Evolutionary conservation across 1,140 invertebrate genomes (phyloP), one percentile per base, ranked within the genome.

Genomic region (Drosophila baimaii): DNA sequence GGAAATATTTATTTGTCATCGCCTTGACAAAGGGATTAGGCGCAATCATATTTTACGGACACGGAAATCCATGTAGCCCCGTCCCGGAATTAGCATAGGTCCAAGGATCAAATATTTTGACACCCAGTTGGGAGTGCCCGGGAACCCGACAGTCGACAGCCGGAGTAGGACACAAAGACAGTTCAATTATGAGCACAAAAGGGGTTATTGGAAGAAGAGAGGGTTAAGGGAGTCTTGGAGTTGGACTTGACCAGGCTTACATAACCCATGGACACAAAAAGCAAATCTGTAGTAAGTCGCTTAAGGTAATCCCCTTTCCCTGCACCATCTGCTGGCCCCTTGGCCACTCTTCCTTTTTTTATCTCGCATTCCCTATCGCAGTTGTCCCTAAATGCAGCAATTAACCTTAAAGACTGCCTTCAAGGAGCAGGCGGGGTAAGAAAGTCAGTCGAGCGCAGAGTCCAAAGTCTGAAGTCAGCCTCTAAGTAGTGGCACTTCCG

Each of bases 1-100:
- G 77, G 88, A 88, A 88, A 88, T 88, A 89, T 88, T 88, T 88
- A 86, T 86, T 69, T 77, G 74, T 66, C 72, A 76, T 71, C 69
- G 66, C 52, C 66, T 71, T 72, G 71, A 75, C 58, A 65, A 64
- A 64, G 29, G 58, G 70, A 64, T 71, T 71, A 80, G 62, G 52
- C 59, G 37, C 71, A 82, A 82, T 82, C 80, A 88, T 82, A 88
- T 81, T 74, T 78, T 69, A 81, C 72, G 75, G 62, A 69, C 44
- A 63, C 29, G 66, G 8, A 81, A 79, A 81, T 77, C 41, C 62
- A 51, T 77, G 56, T 61, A 61, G 29, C 62, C 27, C 63, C 12
- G 51, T 35, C 43, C 39, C 27, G 39, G 72, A 49, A 80, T 80
- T 80, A 80, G 70, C 77, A 80, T 80, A 80, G 77, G 52, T 52